A percentile compares a stretch with the other conserved stretches of the same genome.
phyloP scores from a whole-genome alignment of 1,140 invertebrate genomes.

The Aradophagus sp. region DNA sequence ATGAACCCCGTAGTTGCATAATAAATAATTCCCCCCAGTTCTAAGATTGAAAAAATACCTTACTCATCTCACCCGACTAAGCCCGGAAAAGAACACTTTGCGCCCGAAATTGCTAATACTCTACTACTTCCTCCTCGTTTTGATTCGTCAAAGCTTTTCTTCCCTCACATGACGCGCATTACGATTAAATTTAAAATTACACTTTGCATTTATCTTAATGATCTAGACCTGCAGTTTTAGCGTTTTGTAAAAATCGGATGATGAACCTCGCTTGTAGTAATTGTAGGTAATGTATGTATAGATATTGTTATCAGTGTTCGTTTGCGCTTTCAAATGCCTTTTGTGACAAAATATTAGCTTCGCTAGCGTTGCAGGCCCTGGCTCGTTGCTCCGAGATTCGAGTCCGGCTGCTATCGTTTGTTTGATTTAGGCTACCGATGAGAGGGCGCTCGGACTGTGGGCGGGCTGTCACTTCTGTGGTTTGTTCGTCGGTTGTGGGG shows the following conservation, averaged over 20 bases:
- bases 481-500: conserved; percentile 15
- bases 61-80: no score
- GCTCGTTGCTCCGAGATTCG: conserved; percentile 37
- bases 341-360: conserved; percentile 26
- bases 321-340: conserved; percentile 50
- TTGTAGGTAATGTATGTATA: conserved; percentile 44
- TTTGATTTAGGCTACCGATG: no score
- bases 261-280: conserved; percentile 39
- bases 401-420: background rate
- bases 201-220: conserved; percentile 44
- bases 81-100: no score
- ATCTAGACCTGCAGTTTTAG: conserved; percentile 47
- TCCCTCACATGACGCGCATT: conserved; percentile 27
- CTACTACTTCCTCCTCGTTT: background rate
- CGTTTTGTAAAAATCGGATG: conserved; percentile 51
- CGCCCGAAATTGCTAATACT: no score
- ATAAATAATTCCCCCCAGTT: no score
- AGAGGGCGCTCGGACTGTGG: no score
- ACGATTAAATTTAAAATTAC: conserved; percentile 44
- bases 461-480: background rate
- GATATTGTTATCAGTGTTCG: conserved; percentile 23
- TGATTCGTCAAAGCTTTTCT: conserved; percentile 10
- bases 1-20: no score
- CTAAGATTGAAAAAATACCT: no score
- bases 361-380: conserved; percentile 30